phyloP scores from a whole-genome alignment of 2,888 invertebrate genomes.

The Hyles lineata region DNA sequence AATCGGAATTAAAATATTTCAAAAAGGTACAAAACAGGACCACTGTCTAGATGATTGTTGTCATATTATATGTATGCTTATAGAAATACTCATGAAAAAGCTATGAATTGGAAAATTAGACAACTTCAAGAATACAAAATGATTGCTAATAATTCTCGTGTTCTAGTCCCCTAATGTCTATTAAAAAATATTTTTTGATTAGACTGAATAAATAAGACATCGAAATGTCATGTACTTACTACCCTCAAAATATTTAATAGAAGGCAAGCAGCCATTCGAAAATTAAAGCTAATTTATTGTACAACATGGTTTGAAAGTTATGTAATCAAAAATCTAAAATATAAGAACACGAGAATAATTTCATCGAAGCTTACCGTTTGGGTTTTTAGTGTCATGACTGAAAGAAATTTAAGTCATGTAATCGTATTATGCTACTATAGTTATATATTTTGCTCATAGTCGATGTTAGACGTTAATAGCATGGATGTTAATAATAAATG shows the following conservation, averaged over 20 bases:
- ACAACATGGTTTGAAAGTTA: too few species aligned
- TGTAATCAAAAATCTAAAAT: not conserved
- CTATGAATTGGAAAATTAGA: not conserved
- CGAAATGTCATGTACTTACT: too few species aligned
- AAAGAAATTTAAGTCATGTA: not conserved
- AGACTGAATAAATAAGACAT: too few species aligned
- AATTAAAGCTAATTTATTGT: too few species aligned
- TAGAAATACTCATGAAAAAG: not conserved
- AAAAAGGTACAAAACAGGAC: conserved; percentile 69
- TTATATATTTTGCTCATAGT: not conserved
- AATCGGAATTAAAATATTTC: conserved; percentile 77
- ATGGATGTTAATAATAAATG: not conserved
- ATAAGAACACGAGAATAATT: not conserved
- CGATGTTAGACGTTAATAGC: not conserved
- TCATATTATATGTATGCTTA: not conserved
- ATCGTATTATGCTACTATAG: not conserved
- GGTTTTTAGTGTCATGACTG: not conserved
- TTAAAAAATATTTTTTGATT: not conserved
- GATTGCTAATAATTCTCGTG: not conserved
- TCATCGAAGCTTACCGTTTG: not conserved
- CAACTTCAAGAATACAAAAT: not conserved
- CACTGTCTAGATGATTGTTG: conserved; percentile 5
- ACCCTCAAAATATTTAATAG: too few species aligned
- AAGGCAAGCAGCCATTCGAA: too few species aligned
- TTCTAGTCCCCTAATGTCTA: not conserved